A percentile compares a stretch with the other conserved stretches of the same genome.
Evolutionary conservation across 2,113 vertebrate genomes (phyloP).

Genomic region (Siphamia tubifer): DNA sequence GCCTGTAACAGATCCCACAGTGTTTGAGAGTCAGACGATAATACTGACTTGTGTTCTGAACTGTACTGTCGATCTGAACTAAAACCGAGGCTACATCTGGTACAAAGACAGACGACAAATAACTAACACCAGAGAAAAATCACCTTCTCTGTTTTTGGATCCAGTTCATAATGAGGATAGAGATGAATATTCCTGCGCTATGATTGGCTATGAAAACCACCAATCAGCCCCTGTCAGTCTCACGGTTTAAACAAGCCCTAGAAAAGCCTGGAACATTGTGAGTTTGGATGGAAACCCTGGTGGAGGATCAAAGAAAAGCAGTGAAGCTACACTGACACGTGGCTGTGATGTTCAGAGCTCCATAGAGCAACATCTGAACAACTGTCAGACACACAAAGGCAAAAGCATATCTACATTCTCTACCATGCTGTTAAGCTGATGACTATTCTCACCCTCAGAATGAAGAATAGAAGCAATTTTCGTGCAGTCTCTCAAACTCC

Average conservation of each 20-base stretch:
- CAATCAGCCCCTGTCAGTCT: background rate
- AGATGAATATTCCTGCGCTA: background rate
- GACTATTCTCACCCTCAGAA: background rate
- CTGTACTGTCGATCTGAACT: background rate
- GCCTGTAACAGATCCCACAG: background rate
- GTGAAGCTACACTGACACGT: background rate
- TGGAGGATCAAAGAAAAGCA: background rate
- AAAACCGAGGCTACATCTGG: conserved; percentile 12
- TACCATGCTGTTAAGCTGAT: background rate
- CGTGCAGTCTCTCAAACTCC: background rate
- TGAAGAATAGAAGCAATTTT: background rate
- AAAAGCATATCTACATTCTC: background rate
- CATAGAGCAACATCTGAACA: background rate
- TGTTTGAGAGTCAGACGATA: background rate
- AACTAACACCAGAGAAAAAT: background rate
- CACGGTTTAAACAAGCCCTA: background rate
- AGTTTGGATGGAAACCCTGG: background rate
- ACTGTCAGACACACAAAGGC: background rate
- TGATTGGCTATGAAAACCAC: background rate
- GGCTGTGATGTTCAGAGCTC: background rate
- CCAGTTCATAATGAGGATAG: background rate
- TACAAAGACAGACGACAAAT: conserved; percentile 4
- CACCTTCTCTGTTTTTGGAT: background rate
- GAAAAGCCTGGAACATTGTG: background rate
- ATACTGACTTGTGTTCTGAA: conserved; percentile 7